Base-by-base conservation (phyloP, 2,113 vertebrate genomes). In the Pipa parva region DNA sequence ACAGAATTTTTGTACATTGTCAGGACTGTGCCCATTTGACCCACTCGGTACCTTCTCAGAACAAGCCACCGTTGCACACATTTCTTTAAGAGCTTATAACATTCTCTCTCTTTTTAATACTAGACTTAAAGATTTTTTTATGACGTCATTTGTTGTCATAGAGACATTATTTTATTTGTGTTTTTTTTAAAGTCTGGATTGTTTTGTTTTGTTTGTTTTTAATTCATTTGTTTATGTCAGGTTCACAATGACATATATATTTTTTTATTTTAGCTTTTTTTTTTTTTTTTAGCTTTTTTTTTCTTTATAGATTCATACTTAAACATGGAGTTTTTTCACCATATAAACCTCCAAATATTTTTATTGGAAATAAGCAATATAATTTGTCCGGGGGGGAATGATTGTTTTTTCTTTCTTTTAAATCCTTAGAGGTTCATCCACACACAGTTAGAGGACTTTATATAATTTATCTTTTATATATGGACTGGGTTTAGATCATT, bases 401-500 rank as follows among this genome's bases (percentile, higher is more conserved):
- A 83, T 74, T 67, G 77, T 76, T 62, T 70, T 11, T 71, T 27
- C 64, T 73, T 36, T 36, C 3, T 36, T 36, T 36, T 36, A 36
- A 55, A 73, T 79, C 77, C 80, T 80, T 73, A 81, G 72, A 57
- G 78, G 77, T 24, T 27, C 76, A 72, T 76, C 77, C 80, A 70
- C 46, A 49, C 74, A 68, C 79, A 79, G 63, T 59, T 77, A 63
- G 67, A 72, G 78, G 80, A 80, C 75, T 84, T n/a, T n/a, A 74
- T 85, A 80, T 80, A 76, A 78, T 81, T 76, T 83, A 73, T 77
- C 72, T 79, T 72, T 74, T 77, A 67, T 77, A 27, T 74, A 62
- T 75, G 79, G 78, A n/a, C 76, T 81, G 76, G 77, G 75, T 83
- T 75, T 86, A 83, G 82, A 75, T 80, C 83, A 80, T 81, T 78